phyloP scores from a whole-genome alignment of 92 coral and sea anemone genomes.

The Porites rus region DNA sequence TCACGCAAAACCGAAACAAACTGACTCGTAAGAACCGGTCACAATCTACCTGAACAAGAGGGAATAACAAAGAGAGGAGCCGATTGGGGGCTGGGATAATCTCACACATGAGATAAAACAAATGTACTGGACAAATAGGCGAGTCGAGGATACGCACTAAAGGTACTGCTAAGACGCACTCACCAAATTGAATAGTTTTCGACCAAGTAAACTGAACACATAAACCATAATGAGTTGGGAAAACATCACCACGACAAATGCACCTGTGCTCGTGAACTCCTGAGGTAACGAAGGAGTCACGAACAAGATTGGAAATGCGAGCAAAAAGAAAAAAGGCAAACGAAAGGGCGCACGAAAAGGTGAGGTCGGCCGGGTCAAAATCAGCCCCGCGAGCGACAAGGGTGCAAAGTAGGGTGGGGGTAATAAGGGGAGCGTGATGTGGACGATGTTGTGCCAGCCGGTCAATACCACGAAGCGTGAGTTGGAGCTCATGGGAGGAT shows the following conservation, averaged over 20 bases:
- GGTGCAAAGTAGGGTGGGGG: neutral
- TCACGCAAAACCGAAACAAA: constrained; percentile 4
- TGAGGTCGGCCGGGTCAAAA: neutral
- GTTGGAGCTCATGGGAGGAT: neutral
- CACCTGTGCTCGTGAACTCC: neutral
- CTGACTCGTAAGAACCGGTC: neutral
- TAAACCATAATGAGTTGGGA: neutral
- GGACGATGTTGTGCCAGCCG: neutral
- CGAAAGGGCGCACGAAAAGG: neutral
- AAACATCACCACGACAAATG: neutral
- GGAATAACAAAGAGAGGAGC: neutral
- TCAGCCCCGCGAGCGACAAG: neutral
- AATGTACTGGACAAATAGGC: neutral
- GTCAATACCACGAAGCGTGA: neutral
- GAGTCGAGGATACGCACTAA: neutral
- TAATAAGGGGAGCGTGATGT: neutral
- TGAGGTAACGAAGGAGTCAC: neutral
- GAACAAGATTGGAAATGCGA: neutral
- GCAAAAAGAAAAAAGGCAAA: neutral
- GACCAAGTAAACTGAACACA: neutral
- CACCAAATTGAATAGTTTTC: neutral
- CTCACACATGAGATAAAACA: neutral
- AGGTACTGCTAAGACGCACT: neutral
- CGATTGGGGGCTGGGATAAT: neutral
- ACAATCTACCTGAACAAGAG: neutral